These are phyloP conservation scores for Platygyra sinensis DNA, from an alignment of 64 coral and sea anemone species.

Conservation along the genomic window DNA sequence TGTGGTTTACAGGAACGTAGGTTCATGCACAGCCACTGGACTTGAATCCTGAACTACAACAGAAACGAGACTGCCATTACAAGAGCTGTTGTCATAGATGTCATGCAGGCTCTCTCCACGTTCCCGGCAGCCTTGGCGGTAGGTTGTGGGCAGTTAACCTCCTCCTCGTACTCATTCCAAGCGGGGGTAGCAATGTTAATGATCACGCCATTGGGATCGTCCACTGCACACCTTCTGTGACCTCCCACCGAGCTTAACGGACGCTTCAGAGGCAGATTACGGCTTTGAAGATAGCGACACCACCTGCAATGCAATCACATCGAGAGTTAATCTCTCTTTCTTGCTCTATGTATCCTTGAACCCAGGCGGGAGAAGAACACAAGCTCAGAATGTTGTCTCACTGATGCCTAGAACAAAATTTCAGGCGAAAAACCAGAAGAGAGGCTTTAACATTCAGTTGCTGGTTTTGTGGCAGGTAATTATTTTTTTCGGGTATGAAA, in stretches of 20 bases:
- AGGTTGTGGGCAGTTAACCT: neutral
- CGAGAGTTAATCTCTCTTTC: too few species aligned
- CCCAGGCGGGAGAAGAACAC: too few species aligned
- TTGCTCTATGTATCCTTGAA: too few species aligned
- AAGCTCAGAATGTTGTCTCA: too few species aligned
- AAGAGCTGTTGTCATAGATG: neutral
- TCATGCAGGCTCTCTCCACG: neutral
- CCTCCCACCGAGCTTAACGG: slow-evolving; percentile 17
- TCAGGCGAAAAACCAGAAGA: too few species aligned
- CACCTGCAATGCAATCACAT: slow-evolving; percentile 9
- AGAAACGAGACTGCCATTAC: neutral
- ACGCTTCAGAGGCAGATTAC: neutral
- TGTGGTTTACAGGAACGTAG: too few species aligned
- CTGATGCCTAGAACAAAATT: too few species aligned
- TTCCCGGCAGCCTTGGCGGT: neutral
- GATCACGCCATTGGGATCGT: slow-evolving; percentile 43
- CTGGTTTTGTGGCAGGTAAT: too few species aligned
- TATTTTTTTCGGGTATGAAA: too few species aligned
- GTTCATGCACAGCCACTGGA: too few species aligned
- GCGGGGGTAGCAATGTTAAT: slow-evolving; percentile 54
- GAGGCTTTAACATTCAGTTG: too few species aligned
- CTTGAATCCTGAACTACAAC: neutral
- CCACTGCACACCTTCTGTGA: slow-evolving; percentile 32
- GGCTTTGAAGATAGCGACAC: slow-evolving; percentile 36
- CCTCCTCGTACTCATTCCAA: slow-evolving; percentile 52